These are phyloP conservation scores for Metalampra italica DNA, from an alignment of 2,888 invertebrate genomes.

Conservation along the genomic window DNA sequence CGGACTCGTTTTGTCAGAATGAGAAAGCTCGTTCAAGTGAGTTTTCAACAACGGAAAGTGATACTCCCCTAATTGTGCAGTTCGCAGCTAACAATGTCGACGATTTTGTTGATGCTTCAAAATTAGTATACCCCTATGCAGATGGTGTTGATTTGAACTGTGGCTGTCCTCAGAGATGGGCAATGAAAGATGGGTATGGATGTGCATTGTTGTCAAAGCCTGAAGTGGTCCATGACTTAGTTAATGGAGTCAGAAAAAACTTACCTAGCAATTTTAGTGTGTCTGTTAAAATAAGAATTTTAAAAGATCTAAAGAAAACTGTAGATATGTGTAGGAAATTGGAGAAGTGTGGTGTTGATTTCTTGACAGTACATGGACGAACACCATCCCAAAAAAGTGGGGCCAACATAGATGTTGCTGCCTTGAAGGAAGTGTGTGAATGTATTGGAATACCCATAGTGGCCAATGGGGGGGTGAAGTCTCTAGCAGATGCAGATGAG, in stretches of 20 bases:
- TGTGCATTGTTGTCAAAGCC: conserved; percentile 90
- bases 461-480: conserved; percentile 94
- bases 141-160: conserved; percentile 98
- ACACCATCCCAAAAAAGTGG: conserved; percentile 89
- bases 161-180: conserved; percentile 98
- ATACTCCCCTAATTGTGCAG: conserved; percentile 93
- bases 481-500: conserved; percentile 82
- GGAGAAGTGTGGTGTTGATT: conserved; percentile 92
- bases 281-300: conserved; percentile 94
- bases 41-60: conserved; percentile 86
- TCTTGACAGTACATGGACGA: conserved; percentile 94
- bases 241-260: conserved; percentile 85
- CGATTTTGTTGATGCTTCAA: conserved; percentile 92
- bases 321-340: conserved; percentile 88
- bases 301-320: conserved; percentile 83
- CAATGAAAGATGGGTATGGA: conserved; percentile 93
- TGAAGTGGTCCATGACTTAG: conserved; percentile 88
- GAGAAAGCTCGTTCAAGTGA: conserved; percentile 90
- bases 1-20: conserved; percentile 95
- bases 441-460: conserved; percentile 89
- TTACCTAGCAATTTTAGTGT: conserved; percentile 88
- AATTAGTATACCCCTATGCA: conserved; percentile 88
- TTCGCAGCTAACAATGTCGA: conserved; percentile 93
- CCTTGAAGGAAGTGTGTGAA: conserved; percentile 84
- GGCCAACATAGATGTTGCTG: conserved; percentile 83